These are phyloP conservation scores for Serranochromis macrocephalus DNA, from an alignment of 2,113 vertebrate genomes.

Conservation along the genomic window DNA sequence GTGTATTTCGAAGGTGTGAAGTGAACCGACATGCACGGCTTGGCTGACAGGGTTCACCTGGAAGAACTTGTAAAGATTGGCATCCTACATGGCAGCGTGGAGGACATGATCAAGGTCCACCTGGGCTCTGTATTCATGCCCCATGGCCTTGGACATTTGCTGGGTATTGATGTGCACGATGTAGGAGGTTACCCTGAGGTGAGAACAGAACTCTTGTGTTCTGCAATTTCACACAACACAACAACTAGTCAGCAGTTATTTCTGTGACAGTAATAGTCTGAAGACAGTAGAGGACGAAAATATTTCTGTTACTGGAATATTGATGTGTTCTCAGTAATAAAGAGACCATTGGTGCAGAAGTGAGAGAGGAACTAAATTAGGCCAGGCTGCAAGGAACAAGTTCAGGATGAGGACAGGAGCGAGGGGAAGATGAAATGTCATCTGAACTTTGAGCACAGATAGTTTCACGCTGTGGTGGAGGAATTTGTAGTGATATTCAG, in stretches of 20 bases:
- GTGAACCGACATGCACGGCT: slow-evolving; percentile 89
- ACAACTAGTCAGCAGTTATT: background rate
- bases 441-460: background rate
- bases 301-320: background rate
- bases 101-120: slow-evolving; percentile 84
- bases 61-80: slow-evolving; percentile 85
- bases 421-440: background rate
- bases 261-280: background rate
- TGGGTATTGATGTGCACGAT: slow-evolving; percentile 93
- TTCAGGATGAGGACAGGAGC: background rate
- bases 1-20: slow-evolving; percentile 74
- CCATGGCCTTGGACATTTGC: slow-evolving; percentile 89
- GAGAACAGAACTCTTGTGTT: background rate
- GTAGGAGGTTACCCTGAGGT: slow-evolving; percentile 91
- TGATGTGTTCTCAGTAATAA: slow-evolving; percentile 7
- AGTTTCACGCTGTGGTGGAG: background rate
- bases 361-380: background rate
- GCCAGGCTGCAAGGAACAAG: background rate
- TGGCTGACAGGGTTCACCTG: slow-evolving; percentile 84
- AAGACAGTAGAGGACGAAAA: background rate
- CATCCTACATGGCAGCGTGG: slow-evolving; percentile 78
- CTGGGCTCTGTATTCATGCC: slow-evolving; percentile 92
- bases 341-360: background rate
- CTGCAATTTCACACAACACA: background rate
- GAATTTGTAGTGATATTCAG: background rate